Evolutionary conservation across 1,140 invertebrate genomes (phyloP).

Genomic region (Globodera ellingtonae): DNA sequence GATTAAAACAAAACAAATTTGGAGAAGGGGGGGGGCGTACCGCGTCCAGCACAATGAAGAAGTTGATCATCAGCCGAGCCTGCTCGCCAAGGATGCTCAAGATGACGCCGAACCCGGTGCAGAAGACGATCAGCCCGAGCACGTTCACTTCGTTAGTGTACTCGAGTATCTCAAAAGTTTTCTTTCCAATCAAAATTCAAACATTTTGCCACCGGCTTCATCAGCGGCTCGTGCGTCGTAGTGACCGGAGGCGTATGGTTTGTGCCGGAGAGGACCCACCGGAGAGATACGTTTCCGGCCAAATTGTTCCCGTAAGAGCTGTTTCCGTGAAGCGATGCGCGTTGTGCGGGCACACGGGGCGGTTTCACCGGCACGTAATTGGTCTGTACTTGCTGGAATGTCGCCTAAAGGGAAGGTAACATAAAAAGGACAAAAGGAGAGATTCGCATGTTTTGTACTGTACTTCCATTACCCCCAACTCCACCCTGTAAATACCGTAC

Average conservation of each 20-base stretch:
- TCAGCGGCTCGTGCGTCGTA: slow-evolving; percentile 32
- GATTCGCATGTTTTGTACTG: too few species aligned
- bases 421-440: not conserved
- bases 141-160: slow-evolving; percentile 67
- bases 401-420: slow-evolving; percentile 33
- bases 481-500: too few species aligned
- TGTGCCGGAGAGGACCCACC: not conserved
- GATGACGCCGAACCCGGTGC: slow-evolving; percentile 69
- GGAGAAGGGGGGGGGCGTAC: slow-evolving; percentile 35
- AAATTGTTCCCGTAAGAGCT: not conserved
- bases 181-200: not conserved
- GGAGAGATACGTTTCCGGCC: not conserved
- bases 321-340: not conserved
- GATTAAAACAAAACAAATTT: too few species aligned
- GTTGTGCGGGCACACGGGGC: slow-evolving; percentile 6
- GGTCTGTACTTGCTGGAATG: slow-evolving; percentile 60
- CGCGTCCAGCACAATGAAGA: slow-evolving; percentile 68
- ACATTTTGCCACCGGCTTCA: slow-evolving; percentile 34
- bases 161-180: slow-evolving; percentile 45
- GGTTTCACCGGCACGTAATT: slow-evolving; percentile 51
- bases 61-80: slow-evolving; percentile 67
- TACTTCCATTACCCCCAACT: too few species aligned
- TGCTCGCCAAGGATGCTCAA: slow-evolving; percentile 66
- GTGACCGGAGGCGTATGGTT: slow-evolving; percentile 3
- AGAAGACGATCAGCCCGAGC: slow-evolving; percentile 68